A percentile compares a stretch with the other conserved stretches of the same genome.
These are phyloP conservation scores for Lochmaea crataegi DNA, from an alignment of 2,888 invertebrate species.

Conservation along the genomic window DNA sequence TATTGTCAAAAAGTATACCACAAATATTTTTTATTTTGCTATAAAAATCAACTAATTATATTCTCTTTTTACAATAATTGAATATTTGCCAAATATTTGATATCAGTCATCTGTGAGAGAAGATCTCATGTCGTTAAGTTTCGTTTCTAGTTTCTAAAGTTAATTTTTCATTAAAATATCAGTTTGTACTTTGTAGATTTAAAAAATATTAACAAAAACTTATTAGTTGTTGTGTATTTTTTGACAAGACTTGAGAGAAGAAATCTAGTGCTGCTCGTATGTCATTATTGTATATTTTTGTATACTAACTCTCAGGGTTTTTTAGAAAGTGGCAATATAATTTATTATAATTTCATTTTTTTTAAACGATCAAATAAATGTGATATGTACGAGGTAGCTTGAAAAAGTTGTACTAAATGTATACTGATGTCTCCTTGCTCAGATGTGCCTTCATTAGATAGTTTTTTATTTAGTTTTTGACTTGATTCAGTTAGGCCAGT, in stretches of 20 bases:
- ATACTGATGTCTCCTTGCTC: conserved; percentile 62
- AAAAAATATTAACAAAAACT: neutral
- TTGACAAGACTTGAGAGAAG: conserved; percentile 42
- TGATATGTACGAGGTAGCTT: conserved; percentile 59
- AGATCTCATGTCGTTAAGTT: too few relatives aligned
- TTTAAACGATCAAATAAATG: conserved; percentile 54
- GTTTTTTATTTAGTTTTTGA: conserved; percentile 42
- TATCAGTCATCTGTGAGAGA: too few relatives aligned
- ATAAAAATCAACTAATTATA: neutral
- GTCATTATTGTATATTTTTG: conserved; percentile 54
- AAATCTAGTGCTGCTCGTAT: conserved; percentile 47
- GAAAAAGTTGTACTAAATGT: conserved; percentile 55
- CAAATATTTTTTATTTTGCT: conserved; percentile 2
- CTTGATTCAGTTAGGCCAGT: conserved; percentile 28
- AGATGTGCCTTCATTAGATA: conserved; percentile 63
- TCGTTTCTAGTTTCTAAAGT: neutral
- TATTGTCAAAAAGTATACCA: conserved; percentile 41
- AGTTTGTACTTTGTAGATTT: neutral
- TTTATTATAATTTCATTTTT: conserved; percentile 41
- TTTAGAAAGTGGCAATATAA: conserved; percentile 57
- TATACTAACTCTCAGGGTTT: conserved; percentile 62
- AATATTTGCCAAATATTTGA: too few relatives aligned
- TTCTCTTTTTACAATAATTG: too few relatives aligned
- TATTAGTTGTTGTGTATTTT: conserved; percentile 34
- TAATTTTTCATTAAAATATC: neutral